Evolutionary conservation across 2,113 vertebrate genomes (phyloP), one percentile per base, ranked within the genome.

Genomic region (Benitochromis conjunctus): DNA sequence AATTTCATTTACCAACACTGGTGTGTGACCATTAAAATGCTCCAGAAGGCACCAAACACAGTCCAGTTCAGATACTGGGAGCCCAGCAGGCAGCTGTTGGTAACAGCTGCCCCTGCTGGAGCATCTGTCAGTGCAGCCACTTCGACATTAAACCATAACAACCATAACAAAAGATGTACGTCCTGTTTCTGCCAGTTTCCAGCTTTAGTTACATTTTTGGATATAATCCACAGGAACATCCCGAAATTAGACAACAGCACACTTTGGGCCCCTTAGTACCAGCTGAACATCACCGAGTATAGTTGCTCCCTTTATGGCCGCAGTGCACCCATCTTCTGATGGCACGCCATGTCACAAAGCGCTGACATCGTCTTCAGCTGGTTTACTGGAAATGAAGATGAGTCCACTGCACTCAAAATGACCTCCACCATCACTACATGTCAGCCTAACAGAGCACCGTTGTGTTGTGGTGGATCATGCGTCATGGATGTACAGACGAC

Each of bases 261-360:
- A 71, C 13, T 71, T 46, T 71, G 64, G 13, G 38, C 13, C 13
- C 3, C n/a, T 69, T 13, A 69, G 36, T 21, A 69, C 36, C n/a
- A 16, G 7, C 12, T 69, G 64, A 43, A 9, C 38, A 69, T 69
- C 38, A 48, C 46, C 46, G 14, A 18, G 5, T 48, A 18, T 48
- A 6, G 13, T 16, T 48, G 46, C 46, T 43, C 10, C 4, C 41
- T 43, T 43, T 43, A 43, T 46, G 43, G 13, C 5, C 43, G 3
- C 43, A 66, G 62, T 0, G 36, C 21, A 2, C 36, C n/a, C 62
- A 14, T 24, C 34, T 41, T 0, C n/a, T 69, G 36, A 64, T 64
- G 58, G 18, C 18, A 19, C 26, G 9, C 16, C 34, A 2, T 0
- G 0, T 9, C 58, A 34, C 58, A 62, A 36, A 10, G 29, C 58